These are phyloP conservation scores for Antheraea mylitta DNA, from an alignment of 1,140 invertebrate genomes.

Conservation along the genomic window DNA sequence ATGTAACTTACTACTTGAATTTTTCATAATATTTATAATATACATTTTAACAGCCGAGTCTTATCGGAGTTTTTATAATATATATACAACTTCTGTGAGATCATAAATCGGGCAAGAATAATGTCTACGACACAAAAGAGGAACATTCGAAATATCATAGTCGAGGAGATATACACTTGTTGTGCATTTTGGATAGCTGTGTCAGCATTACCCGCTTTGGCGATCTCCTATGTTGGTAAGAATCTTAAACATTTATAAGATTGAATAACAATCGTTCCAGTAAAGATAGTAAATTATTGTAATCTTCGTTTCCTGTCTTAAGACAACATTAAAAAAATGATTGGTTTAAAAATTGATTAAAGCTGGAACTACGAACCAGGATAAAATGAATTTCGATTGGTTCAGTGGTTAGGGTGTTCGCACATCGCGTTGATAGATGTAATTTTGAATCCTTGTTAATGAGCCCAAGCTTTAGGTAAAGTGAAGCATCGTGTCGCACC, in stretches of 20 bases:
- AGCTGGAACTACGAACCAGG: too few species aligned
- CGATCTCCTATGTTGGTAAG: slow-evolving; percentile 64
- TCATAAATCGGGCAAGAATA: slow-evolving; percentile 1
- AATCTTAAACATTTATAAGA: slow-evolving; percentile 1
- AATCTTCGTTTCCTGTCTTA: too few species aligned
- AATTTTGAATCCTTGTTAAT: too few species aligned
- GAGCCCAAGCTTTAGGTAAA: too few species aligned
- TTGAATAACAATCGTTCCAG: neutral
- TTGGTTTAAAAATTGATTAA: too few species aligned
- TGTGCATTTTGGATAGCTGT: slow-evolving; percentile 65
- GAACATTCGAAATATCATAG: slow-evolving; percentile 41
- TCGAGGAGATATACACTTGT: slow-evolving; percentile 56
- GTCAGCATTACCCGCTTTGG: slow-evolving; percentile 56
- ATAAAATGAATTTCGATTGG: too few species aligned
- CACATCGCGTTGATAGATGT: too few species aligned
- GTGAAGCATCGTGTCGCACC: too few species aligned
- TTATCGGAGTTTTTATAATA: neutral
- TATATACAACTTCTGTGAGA: neutral
- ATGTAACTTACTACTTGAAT: neutral
- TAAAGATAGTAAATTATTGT: too few species aligned
- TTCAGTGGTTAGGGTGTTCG: too few species aligned
- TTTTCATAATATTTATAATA: neutral
- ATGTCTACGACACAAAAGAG: slow-evolving; percentile 24
- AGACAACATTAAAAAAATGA: too few species aligned
- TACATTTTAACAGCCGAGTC: neutral